Conservation (phyloP, 2,113 vertebrate genomes). For the Tachysurus fulvidraco region DNA sequence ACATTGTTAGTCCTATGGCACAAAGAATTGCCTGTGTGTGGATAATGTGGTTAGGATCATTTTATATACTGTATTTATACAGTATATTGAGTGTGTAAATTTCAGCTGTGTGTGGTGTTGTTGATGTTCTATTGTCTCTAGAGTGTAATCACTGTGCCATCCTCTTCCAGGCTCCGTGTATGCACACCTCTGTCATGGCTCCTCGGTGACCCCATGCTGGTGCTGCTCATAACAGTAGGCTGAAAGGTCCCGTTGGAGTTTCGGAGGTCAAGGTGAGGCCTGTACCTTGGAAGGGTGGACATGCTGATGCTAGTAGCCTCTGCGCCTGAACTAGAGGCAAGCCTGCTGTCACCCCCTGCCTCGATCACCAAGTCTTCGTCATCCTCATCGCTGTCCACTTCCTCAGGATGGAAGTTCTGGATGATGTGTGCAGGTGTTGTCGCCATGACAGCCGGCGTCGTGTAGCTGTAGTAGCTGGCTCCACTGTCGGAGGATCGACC, state of each 20-base stretch:
- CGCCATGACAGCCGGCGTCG: constrained; percentile 54
- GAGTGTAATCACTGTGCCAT: constrained; percentile 94
- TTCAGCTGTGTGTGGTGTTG: background rate
- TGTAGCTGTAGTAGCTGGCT: constrained; percentile 76
- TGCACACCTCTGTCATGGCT: constrained; percentile 60
- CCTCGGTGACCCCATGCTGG: constrained; percentile 66
- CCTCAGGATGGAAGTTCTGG: constrained; percentile 79
- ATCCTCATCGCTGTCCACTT: constrained; percentile 89
- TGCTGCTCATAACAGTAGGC: constrained; percentile 65
- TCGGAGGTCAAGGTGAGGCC: constrained; percentile 78
- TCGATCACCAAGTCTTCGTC: constrained; percentile 91
- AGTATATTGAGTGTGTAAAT: constrained; percentile 4
- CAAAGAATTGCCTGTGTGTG: constrained; percentile 31
- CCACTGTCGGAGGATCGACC: constrained; percentile 91
- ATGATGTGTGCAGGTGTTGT: constrained; percentile 70
- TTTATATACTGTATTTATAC: constrained; percentile 14
- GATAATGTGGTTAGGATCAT: constrained; percentile 9
- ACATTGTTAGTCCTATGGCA: constrained; percentile 63
- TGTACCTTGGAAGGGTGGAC: constrained; percentile 77
- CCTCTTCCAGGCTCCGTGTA: constrained; percentile 84
- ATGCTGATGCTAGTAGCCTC: constrained; percentile 72
- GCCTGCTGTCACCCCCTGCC: constrained; percentile 70
- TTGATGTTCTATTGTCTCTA: constrained; percentile 64
- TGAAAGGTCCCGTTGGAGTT: constrained; percentile 74
- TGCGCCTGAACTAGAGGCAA: constrained; percentile 65